A percentile compares a stretch with the other conserved stretches of the same genome.
Conservation (phyloP, 2,797 vertebrate genomes). For the Monodelphis domestica region DNA sequence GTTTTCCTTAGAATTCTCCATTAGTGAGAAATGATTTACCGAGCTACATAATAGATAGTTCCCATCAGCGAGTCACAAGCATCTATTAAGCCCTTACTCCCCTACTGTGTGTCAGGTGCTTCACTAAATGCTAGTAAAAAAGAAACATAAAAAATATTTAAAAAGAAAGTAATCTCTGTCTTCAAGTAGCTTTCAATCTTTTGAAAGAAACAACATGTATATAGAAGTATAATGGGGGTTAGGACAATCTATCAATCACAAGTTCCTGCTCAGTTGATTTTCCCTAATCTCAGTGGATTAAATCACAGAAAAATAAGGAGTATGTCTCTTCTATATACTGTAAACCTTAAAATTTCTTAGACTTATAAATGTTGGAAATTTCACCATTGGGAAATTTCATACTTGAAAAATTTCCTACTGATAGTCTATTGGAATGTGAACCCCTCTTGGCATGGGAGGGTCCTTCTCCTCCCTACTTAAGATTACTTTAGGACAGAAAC, state of each 20-base stretch:
- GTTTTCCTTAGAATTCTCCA: neutral
- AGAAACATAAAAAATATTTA: neutral
- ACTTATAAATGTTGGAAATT: too few relatives aligned
- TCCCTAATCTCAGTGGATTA: neutral
- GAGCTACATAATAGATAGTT: neutral
- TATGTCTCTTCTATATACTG: too few relatives aligned
- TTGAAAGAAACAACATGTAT: neutral
- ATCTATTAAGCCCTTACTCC: neutral
- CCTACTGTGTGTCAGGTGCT: neutral
- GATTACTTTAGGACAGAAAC: too few relatives aligned
- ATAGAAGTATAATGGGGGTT: neutral
- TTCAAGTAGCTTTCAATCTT: neutral
- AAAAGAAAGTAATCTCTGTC: neutral
- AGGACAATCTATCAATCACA: neutral
- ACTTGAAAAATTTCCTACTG: too few relatives aligned
- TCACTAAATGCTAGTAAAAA: neutral
- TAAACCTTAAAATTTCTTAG: too few relatives aligned
- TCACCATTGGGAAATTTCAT: too few relatives aligned
- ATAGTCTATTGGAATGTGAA: too few relatives aligned
- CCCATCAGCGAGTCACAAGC: neutral
- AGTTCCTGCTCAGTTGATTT: neutral
- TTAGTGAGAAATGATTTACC: neutral
- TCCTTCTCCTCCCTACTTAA: too few relatives aligned
- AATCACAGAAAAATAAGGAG: neutral
- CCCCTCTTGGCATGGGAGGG: too few relatives aligned